Percentiles rank a stretch among this genome's conserved stretches.
Evolutionary conservation across 1,140 invertebrate genomes (phyloP).

Genomic region (Teleopsis dalmanni): DNA sequence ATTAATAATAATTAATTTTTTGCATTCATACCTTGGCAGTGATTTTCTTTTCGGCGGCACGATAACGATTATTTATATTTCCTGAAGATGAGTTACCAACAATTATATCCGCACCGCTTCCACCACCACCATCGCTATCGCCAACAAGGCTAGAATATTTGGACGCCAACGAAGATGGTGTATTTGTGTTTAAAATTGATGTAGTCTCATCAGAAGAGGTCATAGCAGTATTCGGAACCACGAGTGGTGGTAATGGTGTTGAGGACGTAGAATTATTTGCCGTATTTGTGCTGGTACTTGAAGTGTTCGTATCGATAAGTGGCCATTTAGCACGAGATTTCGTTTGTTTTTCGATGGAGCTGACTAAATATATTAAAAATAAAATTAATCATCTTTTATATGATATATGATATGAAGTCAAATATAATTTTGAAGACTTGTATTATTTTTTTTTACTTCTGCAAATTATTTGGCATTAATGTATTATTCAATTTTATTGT

Average conservation of each 20-base stretch:
- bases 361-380: slow-evolving; percentile 22
- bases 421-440: too few relatives aligned
- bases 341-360: slow-evolving; percentile 42
- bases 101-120: slow-evolving; percentile 7
- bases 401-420: neutral
- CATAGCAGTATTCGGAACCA: slow-evolving; percentile 16
- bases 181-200: slow-evolving; percentile 38
- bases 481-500: too few relatives aligned
- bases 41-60: slow-evolving; percentile 43
- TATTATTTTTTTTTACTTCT: too few relatives aligned
- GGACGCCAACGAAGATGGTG: slow-evolving; percentile 36
- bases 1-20: neutral
- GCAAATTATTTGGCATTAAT: too few relatives aligned
- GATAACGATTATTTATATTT: slow-evolving; percentile 38
- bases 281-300: slow-evolving; percentile 38
- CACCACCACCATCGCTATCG: slow-evolving; percentile 25
- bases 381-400: slow-evolving; percentile 1
- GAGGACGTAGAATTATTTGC: slow-evolving; percentile 38
- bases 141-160: slow-evolving; percentile 38
- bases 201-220: slow-evolving; percentile 26
- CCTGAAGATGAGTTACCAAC: slow-evolving; percentile 11
- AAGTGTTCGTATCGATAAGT: slow-evolving; percentile 33
- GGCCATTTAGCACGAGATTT: slow-evolving; percentile 41
- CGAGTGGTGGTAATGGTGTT: slow-evolving; percentile 25
- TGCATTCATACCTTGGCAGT: slow-evolving; percentile 39